Percentiles rank a stretch among this genome's conserved stretches.
Evolutionary conservation across 2,113 vertebrate species (phyloP).

Genomic region (Nycticryphes semicollaris): DNA sequence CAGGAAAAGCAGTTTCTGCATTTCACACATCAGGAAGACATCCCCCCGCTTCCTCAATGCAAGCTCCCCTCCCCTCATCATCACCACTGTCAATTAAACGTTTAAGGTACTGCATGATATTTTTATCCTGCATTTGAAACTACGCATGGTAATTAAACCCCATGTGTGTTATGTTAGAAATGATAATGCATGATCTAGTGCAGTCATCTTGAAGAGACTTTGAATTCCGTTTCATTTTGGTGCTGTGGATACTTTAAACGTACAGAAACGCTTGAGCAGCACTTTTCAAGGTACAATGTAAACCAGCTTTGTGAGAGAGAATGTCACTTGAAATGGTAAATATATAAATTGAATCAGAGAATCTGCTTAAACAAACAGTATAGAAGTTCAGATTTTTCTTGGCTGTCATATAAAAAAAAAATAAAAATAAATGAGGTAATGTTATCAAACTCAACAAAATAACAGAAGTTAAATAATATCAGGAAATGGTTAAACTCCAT

Average conservation of each 20-base stretch:
- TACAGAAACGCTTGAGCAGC: constrained; percentile 24
- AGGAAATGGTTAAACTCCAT: constrained; percentile 58
- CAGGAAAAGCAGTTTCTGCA: not conserved
- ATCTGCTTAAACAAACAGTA: constrained; percentile 56
- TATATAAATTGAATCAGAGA: constrained; percentile 29
- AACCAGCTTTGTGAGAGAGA: constrained; percentile 66
- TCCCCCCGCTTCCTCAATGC: accelerated
- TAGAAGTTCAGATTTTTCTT: constrained; percentile 27
- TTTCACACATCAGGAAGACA: not conserved
- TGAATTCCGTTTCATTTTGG: constrained; percentile 6
- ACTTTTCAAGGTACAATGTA: constrained; percentile 34
- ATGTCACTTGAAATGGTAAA: constrained; percentile 44
- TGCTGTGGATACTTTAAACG: constrained; percentile 28
- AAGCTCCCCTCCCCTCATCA: not conserved
- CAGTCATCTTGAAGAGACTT: not conserved
- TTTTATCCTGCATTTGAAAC: not conserved
- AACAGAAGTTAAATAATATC: constrained; percentile 19
- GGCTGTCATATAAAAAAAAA: not conserved
- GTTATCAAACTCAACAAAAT: constrained; percentile 16
- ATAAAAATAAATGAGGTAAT: not conserved
- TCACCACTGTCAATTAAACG: not conserved
- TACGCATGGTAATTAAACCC: not conserved
- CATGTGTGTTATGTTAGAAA: not conserved
- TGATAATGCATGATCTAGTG: not conserved
- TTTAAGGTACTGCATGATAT: not conserved